These are phyloP conservation scores for Brachyopa scutellaris DNA, from an alignment of 2,888 invertebrate species.

Conservation along the genomic window DNA sequence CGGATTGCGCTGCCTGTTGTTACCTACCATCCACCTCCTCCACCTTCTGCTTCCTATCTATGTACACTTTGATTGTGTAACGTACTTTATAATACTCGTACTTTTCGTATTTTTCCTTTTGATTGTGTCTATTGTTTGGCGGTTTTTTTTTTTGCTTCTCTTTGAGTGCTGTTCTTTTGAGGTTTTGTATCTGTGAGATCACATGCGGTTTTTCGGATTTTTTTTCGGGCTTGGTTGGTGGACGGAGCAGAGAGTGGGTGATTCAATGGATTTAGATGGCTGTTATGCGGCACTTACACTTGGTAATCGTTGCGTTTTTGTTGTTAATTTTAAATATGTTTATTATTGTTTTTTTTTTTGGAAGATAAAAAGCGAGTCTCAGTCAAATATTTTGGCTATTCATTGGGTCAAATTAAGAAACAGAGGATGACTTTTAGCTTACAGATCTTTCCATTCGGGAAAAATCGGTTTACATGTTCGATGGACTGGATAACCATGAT, in stretches of 20 bases:
- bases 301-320: constrained; percentile 48
- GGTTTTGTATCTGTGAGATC: constrained; percentile 39
- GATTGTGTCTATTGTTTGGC: constrained; percentile 45
- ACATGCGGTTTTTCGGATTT: constrained; percentile 40
- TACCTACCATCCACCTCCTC: constrained; percentile 34
- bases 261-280: constrained; percentile 52
- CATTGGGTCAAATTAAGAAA: no score
- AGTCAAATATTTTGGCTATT: no score
- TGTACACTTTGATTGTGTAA: constrained; percentile 58
- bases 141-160: constrained; percentile 1
- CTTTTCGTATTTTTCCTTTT: constrained; percentile 39
- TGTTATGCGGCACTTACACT: constrained; percentile 64
- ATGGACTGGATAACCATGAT: no score
- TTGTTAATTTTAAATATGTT: constrained; percentile 27
- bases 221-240: constrained; percentile 15
- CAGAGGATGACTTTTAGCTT: no score
- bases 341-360: constrained; percentile 36
- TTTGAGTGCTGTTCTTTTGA: constrained; percentile 21
- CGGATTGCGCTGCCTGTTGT: constrained; percentile 58
- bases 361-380: constrained; percentile 14
- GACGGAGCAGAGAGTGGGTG: constrained; percentile 5
- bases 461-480: no score
- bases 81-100: constrained; percentile 32
- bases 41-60: neutral
- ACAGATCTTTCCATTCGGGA: no score